phyloP scores from a whole-genome alignment of 2,888 invertebrate genomes.

The Tyria jacobaeae region DNA sequence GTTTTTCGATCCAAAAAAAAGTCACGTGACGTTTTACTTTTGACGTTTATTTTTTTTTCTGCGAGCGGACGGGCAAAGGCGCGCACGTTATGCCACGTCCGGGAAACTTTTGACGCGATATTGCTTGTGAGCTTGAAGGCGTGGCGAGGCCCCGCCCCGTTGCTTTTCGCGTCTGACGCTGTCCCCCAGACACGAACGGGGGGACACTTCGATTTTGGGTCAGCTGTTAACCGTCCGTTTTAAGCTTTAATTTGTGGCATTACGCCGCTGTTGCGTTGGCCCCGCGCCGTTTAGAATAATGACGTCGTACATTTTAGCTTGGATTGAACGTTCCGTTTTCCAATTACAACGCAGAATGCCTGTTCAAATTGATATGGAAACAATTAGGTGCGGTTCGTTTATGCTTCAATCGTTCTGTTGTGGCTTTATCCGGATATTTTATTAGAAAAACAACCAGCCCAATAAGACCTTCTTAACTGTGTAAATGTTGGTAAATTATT shows the following conservation, averaged over 20 bases:
- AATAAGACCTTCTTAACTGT: not conserved
- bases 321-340: slow-evolving; percentile 70
- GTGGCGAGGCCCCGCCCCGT: slow-evolving; percentile 81
- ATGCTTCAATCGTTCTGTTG: slow-evolving; percentile 22
- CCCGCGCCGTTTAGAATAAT: slow-evolving; percentile 82
- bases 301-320: slow-evolving; percentile 72
- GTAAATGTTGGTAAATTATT: not conserved
- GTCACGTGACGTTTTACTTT: slow-evolving; percentile 49
- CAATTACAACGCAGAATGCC: slow-evolving; percentile 62
- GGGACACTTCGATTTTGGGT: slow-evolving; percentile 83
- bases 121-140: slow-evolving; percentile 73
- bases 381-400: slow-evolving; percentile 40
- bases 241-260: slow-evolving; percentile 87
- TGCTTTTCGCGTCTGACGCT: slow-evolving; percentile 79
- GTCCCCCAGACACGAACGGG: slow-evolving; percentile 65
- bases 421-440: slow-evolving; percentile 31
- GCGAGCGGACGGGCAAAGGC: slow-evolving; percentile 53
- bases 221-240: slow-evolving; percentile 86
- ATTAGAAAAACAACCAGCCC: slow-evolving; percentile 4
- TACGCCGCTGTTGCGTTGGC: slow-evolving; percentile 72
- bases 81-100: slow-evolving; percentile 73
- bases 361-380: slow-evolving; percentile 48
- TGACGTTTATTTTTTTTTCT: slow-evolving; percentile 63
- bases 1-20: slow-evolving; percentile 42
- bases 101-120: slow-evolving; percentile 82